Percentiles rank a stretch among this genome's conserved stretches.
phyloP scores from a whole-genome alignment of 2,888 invertebrate species.

The Tenthredo mesomela region DNA sequence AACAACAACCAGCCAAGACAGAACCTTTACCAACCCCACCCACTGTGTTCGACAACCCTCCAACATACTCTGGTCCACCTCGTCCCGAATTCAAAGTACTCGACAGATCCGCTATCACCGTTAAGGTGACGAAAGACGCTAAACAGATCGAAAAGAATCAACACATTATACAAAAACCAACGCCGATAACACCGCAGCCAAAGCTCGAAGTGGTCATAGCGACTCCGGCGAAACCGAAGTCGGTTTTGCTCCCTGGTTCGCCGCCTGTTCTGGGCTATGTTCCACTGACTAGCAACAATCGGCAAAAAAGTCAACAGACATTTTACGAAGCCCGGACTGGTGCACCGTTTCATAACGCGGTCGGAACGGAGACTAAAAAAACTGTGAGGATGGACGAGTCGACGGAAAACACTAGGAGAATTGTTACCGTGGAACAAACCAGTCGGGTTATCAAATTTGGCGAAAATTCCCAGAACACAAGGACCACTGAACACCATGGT shows the following conservation, averaged over 20 bases:
- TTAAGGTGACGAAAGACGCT: constrained; percentile 53
- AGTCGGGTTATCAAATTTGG: constrained; percentile 85
- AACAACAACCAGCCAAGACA: constrained; percentile 76
- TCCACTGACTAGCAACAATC: constrained; percentile 69
- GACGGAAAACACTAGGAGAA: constrained; percentile 83
- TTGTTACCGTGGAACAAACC: constrained; percentile 85
- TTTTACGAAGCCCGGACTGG: constrained; percentile 81
- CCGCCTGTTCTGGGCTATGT: constrained; percentile 82
- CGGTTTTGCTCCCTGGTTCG: constrained; percentile 80
- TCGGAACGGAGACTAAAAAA: constrained; percentile 85
- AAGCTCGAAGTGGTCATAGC: constrained; percentile 44
- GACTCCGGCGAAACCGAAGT: constrained; percentile 68
- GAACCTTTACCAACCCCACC: constrained; percentile 79
- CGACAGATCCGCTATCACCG: constrained; percentile 75
- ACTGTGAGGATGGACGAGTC: constrained; percentile 86
- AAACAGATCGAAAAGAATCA: constrained; percentile 66
- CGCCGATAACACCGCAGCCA: constrained; percentile 52
- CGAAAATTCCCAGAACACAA: constrained; percentile 68
- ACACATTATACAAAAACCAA: constrained; percentile 69
- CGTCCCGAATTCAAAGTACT: constrained; percentile 83
- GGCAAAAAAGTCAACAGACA: constrained; percentile 78
- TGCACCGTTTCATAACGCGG: constrained; percentile 81
- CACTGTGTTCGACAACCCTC: constrained; percentile 81
- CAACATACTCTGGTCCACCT: constrained; percentile 75
- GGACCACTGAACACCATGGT: constrained; percentile 6